These are phyloP conservation scores for Cinclus cinclus DNA, from an alignment of 2,113 vertebrate species.

Conservation along the genomic window DNA sequence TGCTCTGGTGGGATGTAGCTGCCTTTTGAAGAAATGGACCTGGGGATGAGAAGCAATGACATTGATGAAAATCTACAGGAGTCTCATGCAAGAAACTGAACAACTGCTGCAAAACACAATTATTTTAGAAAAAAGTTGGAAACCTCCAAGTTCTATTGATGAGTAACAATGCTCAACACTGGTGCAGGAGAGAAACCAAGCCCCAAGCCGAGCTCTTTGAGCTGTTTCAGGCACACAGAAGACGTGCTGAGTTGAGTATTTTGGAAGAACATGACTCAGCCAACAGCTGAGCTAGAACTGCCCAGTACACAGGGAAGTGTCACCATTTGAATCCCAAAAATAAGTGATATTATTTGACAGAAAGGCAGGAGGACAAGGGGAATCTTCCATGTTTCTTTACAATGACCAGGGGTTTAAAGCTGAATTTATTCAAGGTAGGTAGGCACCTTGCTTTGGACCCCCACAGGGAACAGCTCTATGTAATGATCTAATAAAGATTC, in stretches of 20 bases:
- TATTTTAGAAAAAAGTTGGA: neutral
- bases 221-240: neutral
- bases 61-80: neutral
- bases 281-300: neutral
- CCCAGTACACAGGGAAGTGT: neutral
- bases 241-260: neutral
- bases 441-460: neutral
- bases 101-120: neutral
- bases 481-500: neutral
- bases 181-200: neutral
- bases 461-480: neutral
- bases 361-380: neutral
- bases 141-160: neutral
- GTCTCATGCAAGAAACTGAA: neutral
- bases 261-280: neutral
- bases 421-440: neutral
- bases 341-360: neutral
- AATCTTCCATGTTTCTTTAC: fast-evolving
- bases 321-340: neutral
- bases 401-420: neutral
- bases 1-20: neutral
- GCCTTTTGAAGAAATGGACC: neutral
- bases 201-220: neutral
- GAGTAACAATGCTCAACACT: neutral
- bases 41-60: neutral